Conservation (phyloP, 2,888 invertebrate species). For the Epicampocera succincta region DNA sequence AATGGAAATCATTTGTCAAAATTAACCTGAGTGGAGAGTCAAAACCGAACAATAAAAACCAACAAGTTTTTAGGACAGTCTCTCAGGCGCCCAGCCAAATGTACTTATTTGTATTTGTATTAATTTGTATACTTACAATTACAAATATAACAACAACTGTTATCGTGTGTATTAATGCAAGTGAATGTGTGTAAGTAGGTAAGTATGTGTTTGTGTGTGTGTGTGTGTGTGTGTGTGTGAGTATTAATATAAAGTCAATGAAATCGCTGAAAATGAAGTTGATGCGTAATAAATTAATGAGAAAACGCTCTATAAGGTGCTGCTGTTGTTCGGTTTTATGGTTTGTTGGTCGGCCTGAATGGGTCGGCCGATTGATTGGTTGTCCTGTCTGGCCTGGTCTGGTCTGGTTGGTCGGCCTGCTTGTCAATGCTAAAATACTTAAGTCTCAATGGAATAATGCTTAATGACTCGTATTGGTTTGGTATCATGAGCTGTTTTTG, state of each 20-base stretch:
- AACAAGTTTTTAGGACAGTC: not conserved
- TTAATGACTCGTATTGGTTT: constrained; percentile 42
- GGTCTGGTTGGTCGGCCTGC: constrained; percentile 11
- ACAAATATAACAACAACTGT: constrained; percentile 9
- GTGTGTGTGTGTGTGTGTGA: not conserved
- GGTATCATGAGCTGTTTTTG: constrained; percentile 48
- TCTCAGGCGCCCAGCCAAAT: not conserved
- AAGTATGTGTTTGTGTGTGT: no score
- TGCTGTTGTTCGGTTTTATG: constrained; percentile 29
- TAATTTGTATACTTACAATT: not conserved
- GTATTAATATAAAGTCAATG: constrained; percentile 33
- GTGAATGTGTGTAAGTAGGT: not conserved
- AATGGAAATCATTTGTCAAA: constrained; percentile 80
- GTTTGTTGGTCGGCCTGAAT: constrained; percentile 20
- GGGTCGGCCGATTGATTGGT: constrained; percentile 8
- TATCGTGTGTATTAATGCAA: not conserved
- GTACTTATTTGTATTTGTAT: not conserved
- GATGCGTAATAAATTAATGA: constrained; percentile 51
- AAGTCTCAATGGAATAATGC: constrained; percentile 13
- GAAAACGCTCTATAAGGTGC: constrained; percentile 28
- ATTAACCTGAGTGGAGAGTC: constrained; percentile 73
- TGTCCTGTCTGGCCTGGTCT: constrained; percentile 3
- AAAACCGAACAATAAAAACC: constrained; percentile 29
- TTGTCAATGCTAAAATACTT: not conserved
- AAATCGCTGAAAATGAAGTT: constrained; percentile 54